These are phyloP conservation scores for Catotricha subobsoleta DNA, from an alignment of 2,888 invertebrate species.

Conservation along the genomic window DNA sequence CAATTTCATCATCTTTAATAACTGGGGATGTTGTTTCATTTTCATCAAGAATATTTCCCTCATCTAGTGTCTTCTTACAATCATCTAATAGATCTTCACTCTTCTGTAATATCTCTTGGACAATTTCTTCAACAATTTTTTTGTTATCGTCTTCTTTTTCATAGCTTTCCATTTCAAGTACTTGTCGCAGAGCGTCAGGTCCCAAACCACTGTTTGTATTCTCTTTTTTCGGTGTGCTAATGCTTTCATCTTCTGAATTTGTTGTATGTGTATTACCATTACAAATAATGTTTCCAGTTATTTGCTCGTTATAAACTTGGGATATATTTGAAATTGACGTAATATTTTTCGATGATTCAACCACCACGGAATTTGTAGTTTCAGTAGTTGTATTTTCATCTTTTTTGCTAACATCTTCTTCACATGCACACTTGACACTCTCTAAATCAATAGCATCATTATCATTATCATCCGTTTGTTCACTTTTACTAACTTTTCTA, in stretches of 20 bases:
- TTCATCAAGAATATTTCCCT: background rate
- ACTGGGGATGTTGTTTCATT: constrained; percentile 23
- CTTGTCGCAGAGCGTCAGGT: constrained; percentile 7
- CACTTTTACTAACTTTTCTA: constrained; percentile 13
- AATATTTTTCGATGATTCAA: background rate
- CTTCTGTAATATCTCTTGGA: constrained; percentile 32
- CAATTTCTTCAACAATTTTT: constrained; percentile 34
- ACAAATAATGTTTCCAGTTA: constrained; percentile 20
- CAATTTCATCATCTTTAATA: constrained; percentile 35
- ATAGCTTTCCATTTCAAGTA: constrained; percentile 20
- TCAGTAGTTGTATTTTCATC: constrained; percentile 16
- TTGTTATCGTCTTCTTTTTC: constrained; percentile 29
- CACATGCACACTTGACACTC: constrained; percentile 16
- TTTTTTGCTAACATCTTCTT: constrained; percentile 13
- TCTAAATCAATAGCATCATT: constrained; percentile 15
- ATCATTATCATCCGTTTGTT: constrained; percentile 14
- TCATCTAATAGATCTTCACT: constrained; percentile 34
- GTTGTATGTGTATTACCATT: constrained; percentile 5
- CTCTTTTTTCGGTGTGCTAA: background rate
- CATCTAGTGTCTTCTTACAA: constrained; percentile 2
- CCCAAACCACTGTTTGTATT: constrained; percentile 7
- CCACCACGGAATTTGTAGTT: constrained; percentile 11
- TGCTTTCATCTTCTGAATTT: constrained; percentile 1
- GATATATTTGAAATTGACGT: constrained; percentile 23
- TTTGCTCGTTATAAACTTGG: constrained; percentile 29